Percentiles rank a stretch among this genome's conserved stretches.
These are phyloP conservation scores for Myocastor coypus DNA, from an alignment of 2,113 vertebrate species.

Conservation along the genomic window DNA sequence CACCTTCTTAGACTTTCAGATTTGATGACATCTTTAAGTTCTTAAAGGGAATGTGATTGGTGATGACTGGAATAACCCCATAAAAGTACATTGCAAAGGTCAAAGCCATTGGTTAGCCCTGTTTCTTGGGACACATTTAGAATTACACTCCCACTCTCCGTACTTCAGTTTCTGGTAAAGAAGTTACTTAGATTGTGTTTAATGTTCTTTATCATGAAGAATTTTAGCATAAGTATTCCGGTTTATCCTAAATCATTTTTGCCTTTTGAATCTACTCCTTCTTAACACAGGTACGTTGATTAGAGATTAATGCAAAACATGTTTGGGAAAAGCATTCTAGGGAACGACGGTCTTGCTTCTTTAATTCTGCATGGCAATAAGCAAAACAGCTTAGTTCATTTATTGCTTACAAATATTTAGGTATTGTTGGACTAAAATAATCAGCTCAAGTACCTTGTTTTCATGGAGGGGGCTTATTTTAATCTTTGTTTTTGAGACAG, in stretches of 20 bases:
- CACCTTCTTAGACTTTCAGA: not conserved
- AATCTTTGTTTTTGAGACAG: not conserved
- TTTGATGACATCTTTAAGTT: not conserved
- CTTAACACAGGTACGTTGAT: not conserved
- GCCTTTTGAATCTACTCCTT: not conserved
- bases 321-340: not conserved
- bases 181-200: not conserved
- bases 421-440: not conserved
- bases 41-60: not conserved
- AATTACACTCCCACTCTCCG: fast-evolving
- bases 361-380: not conserved
- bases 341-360: not conserved
- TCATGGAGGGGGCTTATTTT: not conserved
- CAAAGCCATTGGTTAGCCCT: not conserved
- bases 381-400: not conserved
- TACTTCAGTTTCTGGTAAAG: not conserved
- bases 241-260: not conserved
- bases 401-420: not conserved
- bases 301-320: not conserved
- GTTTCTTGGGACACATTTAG: not conserved
- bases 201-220: not conserved
- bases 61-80: not conserved
- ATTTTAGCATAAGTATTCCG: not conserved
- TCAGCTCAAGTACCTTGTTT: not conserved
- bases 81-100: not conserved